Conservation (phyloP, 2,797 vertebrate species). For the Denticeps clupeoides region DNA sequence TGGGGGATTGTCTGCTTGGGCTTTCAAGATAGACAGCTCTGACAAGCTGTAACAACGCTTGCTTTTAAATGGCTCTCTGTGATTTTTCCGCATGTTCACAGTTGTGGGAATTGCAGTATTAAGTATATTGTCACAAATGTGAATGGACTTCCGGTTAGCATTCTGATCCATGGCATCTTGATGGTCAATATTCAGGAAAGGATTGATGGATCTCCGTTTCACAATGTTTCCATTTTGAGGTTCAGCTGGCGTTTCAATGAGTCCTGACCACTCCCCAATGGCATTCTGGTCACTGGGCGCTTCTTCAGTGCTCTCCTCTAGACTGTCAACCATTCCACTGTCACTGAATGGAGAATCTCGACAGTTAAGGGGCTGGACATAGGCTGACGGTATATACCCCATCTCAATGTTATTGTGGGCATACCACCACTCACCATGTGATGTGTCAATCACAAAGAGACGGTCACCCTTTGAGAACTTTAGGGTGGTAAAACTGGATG, state of each 20-base stretch:
- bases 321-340: conserved; percentile 81
- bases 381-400: conserved; percentile 92
- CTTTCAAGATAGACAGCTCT: conserved; percentile 82
- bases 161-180: conserved; percentile 45
- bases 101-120: conserved; percentile 41
- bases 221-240: conserved; percentile 70
- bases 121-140: conserved; percentile 67
- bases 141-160: conserved; percentile 55
- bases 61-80: conserved; percentile 85
- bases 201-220: conserved; percentile 70
- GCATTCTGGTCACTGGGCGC: conserved; percentile 73
- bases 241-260: conserved; percentile 51
- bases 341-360: conserved; percentile 79
- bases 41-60: conserved; percentile 97
- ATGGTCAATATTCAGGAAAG: conserved; percentile 67
- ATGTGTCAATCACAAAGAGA: conserved; percentile 84
- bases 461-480: conserved; percentile 92
- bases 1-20: conserved; percentile 59
- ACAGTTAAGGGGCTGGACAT: conserved; percentile 76
- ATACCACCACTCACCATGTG: conserved; percentile 94
- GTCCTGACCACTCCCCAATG: conserved; percentile 66
- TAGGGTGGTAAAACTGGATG: conserved; percentile 87
- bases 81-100: conserved; percentile 35
- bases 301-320: conserved; percentile 72
- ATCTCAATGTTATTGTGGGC: conserved; percentile 96